Evolutionary conservation across 2,888 invertebrate species (phyloP).

Genomic region (Plemyria rubiginata): DNA sequence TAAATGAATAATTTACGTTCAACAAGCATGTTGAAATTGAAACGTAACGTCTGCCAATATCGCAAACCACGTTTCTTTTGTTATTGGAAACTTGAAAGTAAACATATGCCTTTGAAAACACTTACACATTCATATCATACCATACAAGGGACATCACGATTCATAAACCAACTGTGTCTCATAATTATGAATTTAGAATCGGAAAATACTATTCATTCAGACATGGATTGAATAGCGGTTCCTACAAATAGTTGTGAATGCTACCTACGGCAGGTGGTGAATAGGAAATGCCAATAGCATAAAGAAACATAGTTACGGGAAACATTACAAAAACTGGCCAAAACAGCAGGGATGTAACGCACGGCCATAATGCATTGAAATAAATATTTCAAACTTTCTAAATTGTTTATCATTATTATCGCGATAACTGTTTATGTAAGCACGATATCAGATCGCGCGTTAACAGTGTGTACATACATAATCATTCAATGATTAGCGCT

Average conservation of each 20-base stretch:
- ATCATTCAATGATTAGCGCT: background rate
- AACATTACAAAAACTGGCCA: background rate
- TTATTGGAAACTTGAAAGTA: slow-evolving; percentile 20
- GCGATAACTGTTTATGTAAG: background rate
- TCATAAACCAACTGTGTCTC: slow-evolving; percentile 14
- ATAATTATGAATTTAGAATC: slow-evolving; percentile 29
- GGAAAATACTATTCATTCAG: background rate
- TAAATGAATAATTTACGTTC: slow-evolving; percentile 21
- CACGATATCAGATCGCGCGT: background rate
- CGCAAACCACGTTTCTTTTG: slow-evolving; percentile 16
- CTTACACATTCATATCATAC: slow-evolving; percentile 29
- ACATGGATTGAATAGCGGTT: background rate
- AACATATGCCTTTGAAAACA: slow-evolving; percentile 17
- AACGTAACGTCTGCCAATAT: slow-evolving; percentile 6
- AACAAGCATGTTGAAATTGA: slow-evolving; percentile 9
- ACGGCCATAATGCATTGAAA: no score
- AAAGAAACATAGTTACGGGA: slow-evolving; percentile 5
- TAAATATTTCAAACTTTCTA: background rate
- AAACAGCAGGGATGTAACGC: background rate
- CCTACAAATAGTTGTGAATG: background rate
- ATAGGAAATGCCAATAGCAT: slow-evolving; percentile 16
- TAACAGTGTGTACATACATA: background rate
- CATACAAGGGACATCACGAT: slow-evolving; percentile 27
- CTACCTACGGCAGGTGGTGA: slow-evolving; percentile 4
- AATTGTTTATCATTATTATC: background rate